These are phyloP conservation scores for Corythoichthys intestinalis DNA, from an alignment of 2,113 vertebrate species.

Conservation along the genomic window DNA sequence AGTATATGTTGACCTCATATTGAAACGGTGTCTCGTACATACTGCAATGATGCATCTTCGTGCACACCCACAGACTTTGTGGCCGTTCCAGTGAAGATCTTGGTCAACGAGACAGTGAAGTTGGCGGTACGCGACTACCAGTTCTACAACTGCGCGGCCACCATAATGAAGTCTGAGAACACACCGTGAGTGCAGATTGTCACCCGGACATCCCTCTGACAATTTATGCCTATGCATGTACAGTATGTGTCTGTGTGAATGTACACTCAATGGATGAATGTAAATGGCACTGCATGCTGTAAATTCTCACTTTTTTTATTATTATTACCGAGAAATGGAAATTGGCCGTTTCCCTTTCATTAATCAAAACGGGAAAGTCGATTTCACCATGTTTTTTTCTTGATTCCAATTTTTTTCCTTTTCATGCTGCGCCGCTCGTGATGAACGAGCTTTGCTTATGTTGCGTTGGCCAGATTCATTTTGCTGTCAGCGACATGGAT, in stretches of 20 bases:
- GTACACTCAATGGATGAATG: constrained; percentile 47
- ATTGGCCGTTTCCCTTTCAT: constrained; percentile 76
- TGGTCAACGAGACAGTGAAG: constrained; percentile 66
- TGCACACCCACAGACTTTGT: constrained; percentile 77
- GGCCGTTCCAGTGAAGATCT: constrained; percentile 75
- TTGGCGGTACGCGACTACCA: constrained; percentile 81
- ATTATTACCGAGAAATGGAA: constrained; percentile 59
- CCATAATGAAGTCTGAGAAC: constrained; percentile 70
- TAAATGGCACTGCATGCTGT: constrained; percentile 54
- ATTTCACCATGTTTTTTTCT: constrained; percentile 40
- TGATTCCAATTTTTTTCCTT: constrained; percentile 8
- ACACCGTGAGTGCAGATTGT: constrained; percentile 82
- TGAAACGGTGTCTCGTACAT: too few relatives aligned
- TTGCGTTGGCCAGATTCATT: constrained; percentile 67
- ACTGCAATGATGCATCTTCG: too few relatives aligned
- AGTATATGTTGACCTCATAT: too few relatives aligned
- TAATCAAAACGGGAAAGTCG: constrained; percentile 73
- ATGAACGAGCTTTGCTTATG: constrained; percentile 73
- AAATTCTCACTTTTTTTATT: constrained; percentile 48
- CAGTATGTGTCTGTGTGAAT: constrained; percentile 36
- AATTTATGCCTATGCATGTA: too few relatives aligned
- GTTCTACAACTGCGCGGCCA: constrained; percentile 86
- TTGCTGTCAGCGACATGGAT: constrained; percentile 61
- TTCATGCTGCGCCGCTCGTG: constrained; percentile 53
- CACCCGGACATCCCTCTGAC: constrained; percentile 18